These are phyloP conservation scores for Xylota sylvarum DNA, from an alignment of 2,888 invertebrate genomes.

Conservation along the genomic window DNA sequence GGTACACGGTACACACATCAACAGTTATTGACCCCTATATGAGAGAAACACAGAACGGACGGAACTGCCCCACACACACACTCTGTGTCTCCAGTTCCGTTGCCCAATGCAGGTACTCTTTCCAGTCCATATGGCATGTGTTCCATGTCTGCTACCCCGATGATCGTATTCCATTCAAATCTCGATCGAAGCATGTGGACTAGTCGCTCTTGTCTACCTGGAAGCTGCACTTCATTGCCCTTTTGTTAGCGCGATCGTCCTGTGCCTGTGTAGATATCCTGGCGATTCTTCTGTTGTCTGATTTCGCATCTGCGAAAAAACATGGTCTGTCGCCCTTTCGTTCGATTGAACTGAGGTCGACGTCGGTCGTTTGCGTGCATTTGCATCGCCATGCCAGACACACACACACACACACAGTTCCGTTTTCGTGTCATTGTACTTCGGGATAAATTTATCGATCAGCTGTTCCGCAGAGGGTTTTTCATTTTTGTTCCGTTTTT, in stretches of 20 bases:
- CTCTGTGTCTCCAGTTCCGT: constrained; percentile 55
- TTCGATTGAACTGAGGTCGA: constrained; percentile 18
- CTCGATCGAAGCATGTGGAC: constrained; percentile 69
- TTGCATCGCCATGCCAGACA: constrained; percentile 60
- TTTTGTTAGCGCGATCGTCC: constrained; percentile 60
- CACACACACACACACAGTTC: constrained; percentile 16
- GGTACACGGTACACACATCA: constrained; percentile 32
- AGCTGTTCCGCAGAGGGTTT: constrained; percentile 65
- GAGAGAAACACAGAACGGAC: constrained; percentile 21
- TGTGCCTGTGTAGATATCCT: constrained; percentile 44
- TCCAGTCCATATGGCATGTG: constrained; percentile 68
- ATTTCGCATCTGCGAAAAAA: constrained; percentile 76
- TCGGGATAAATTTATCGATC: constrained; percentile 73
- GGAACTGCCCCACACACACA: constrained; percentile 58
- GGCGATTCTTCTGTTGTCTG: constrained; percentile 68
- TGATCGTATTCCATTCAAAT: constrained; percentile 65
- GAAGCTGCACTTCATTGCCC: constrained; percentile 69
- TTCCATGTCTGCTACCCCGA: constrained; percentile 51
- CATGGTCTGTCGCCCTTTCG: constrained; percentile 55
- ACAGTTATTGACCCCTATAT: constrained; percentile 70
- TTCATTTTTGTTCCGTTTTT: constrained; percentile 16
- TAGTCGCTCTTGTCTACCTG: constrained; percentile 57
- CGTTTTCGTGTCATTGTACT: constrained; percentile 68
- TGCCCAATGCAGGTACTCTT: constrained; percentile 59
- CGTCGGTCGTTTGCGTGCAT: constrained; percentile 66